Evolutionary conservation across 2,888 invertebrate species (phyloP).

Genomic region (Tolmerus cingulatus): DNA sequence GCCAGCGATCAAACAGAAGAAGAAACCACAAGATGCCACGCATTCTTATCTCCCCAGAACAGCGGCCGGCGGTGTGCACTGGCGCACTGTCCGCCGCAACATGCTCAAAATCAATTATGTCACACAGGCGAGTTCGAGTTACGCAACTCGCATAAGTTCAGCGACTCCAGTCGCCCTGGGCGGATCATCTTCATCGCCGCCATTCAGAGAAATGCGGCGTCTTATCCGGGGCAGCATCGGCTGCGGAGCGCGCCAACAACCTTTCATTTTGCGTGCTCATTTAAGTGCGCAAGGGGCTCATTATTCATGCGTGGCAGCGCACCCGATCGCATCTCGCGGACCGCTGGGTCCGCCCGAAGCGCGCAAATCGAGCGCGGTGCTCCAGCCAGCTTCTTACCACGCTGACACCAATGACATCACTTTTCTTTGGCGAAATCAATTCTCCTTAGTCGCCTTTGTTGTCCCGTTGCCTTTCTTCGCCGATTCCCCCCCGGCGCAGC

Average conservation of each 20-base stretch:
- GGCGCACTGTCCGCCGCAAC: not conserved
- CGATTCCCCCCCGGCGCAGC: not conserved
- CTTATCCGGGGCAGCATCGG: slow-evolving; percentile 1
- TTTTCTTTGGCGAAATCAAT: not conserved
- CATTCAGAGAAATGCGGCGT: slow-evolving; percentile 13
- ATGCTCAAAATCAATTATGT: slow-evolving; percentile 18
- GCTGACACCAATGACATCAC: slow-evolving; percentile 18
- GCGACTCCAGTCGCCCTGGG: not conserved
- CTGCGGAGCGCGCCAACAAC: not conserved
- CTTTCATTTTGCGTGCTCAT: slow-evolving; percentile 5
- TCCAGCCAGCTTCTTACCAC: not conserved
- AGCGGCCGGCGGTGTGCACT: not conserved
- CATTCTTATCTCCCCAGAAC: slow-evolving; percentile 15
- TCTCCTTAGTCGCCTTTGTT: not conserved
- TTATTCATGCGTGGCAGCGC: slow-evolving; percentile 12
- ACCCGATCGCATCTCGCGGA: not conserved
- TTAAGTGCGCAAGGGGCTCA: not conserved
- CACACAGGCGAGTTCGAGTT: not conserved
- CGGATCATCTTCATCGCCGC: not conserved
- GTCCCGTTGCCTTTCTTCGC: not conserved
- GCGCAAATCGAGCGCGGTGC: not conserved
- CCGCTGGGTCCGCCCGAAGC: not conserved
- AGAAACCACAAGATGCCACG: not conserved
- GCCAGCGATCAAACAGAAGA: not conserved
- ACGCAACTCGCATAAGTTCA: not conserved